phyloP scores from a whole-genome alignment of 2,797 vertebrate genomes.

The Coracias cyanogaster region DNA sequence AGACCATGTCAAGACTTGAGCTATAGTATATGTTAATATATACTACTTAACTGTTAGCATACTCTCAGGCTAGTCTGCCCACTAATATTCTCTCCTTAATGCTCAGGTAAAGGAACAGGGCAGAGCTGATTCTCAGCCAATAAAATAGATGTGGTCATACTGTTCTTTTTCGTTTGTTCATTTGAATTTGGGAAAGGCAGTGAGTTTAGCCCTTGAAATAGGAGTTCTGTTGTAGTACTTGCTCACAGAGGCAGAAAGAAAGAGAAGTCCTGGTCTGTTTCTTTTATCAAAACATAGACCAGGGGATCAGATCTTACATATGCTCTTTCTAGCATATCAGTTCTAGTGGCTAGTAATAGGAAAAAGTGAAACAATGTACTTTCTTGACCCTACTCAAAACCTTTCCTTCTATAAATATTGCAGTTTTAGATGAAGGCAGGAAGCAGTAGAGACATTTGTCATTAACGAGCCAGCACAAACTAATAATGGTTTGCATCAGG shows the following conservation, averaged over 20 bases:
- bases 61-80: not conserved
- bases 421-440: not conserved
- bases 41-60: not conserved
- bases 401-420: not conserved
- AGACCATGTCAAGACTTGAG: not conserved
- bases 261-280: not conserved
- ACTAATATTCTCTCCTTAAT: not conserved
- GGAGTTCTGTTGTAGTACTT: not conserved
- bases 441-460: not conserved
- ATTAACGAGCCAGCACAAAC: not conserved
- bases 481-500: not conserved
- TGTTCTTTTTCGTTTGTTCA: not conserved
- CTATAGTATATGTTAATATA: not conserved
- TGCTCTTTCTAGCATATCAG: not conserved
- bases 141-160: not conserved
- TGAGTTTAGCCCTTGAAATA: not conserved
- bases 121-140: fast-evolving
- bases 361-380: not conserved
- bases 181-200: not conserved
- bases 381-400: not conserved
- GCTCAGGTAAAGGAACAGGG: not conserved
- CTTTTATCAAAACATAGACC: not conserved
- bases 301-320: not conserved
- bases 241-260: not conserved
- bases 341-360: not conserved